Evolutionary conservation across 92 coral and sea anemone species (phyloP), one percentile per base, ranked within the genome.

Genomic region (Epizoanthus fatuus): DNA sequence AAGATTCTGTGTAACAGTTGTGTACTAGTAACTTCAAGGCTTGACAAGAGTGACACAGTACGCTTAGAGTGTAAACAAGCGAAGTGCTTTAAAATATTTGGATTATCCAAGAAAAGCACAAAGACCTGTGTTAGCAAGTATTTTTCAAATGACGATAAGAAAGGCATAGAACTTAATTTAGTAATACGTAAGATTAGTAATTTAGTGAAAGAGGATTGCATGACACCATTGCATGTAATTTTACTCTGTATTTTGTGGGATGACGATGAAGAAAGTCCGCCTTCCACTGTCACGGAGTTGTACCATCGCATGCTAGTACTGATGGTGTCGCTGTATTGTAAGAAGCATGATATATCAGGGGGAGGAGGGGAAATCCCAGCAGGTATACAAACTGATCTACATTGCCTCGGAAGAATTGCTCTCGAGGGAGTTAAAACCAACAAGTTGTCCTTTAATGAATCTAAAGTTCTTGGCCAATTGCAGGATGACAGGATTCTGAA

Each of bases 201-300:
- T 22, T 14, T 58, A n/a, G 17, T 58, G 20, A 58, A 3, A 58
- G 64, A 58, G 22, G 64, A 3, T 14, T 58, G 20, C 7, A 8
- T 58, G 29, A 58, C 64, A 58, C 64, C 64, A 58, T 7, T 58
- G 64, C 25, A 58, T 16, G 64, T 58, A 3, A 16, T 16, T 7
- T 16, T 58, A 2, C 5, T 6, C 14, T 58, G 64, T 58, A 17
- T 58, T 58, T n/a, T 58, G 20, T 58, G 64, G 67, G 14, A 62
- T 16, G 67, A 62, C 38, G 38, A 62, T 62, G 38, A 13, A 20
- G 67, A 62, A 62, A 62, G 67, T 62, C 67, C 67, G 20, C 67
- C 67, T 5, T 62, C 38, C 38, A 62, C 67, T 6, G 38, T 62
- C 13, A 62, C 67, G 7, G 67, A 62, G 9, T 3, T 62, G 38